Percentiles rank a stretch among this genome's conserved stretches.
Evolutionary conservation across 2,113 vertebrate genomes (phyloP).

Genomic region (Acinonyx jubatus): DNA sequence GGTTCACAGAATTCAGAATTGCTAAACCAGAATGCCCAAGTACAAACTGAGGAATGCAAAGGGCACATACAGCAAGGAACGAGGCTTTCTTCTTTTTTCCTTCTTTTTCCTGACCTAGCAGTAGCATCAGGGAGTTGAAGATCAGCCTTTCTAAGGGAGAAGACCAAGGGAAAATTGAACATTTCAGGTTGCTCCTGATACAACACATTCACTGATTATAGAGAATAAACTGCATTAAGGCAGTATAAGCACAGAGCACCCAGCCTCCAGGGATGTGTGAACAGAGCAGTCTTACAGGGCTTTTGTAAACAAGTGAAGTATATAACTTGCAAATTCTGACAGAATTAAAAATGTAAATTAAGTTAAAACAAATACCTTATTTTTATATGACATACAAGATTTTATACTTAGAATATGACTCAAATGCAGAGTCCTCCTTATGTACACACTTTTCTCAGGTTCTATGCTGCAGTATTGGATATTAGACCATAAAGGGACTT

Average conservation of each 20-base stretch:
- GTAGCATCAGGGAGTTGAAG: not conserved
- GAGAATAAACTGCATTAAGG: not conserved
- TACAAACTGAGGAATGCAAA: not conserved
- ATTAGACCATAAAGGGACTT: not conserved
- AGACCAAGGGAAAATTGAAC: not conserved
- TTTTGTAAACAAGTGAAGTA: not conserved
- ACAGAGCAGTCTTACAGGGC: not conserved
- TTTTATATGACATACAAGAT: not conserved
- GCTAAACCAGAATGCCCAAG: not conserved
- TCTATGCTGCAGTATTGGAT: not conserved
- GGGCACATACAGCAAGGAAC: rapidly evolving
- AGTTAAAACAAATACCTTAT: not conserved
- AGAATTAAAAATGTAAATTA: not conserved
- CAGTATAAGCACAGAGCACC: not conserved
- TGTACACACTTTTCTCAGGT: not conserved
- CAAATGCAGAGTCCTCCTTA: not conserved
- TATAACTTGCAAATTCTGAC: not conserved
- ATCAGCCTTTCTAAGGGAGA: not conserved
- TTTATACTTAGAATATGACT: not conserved
- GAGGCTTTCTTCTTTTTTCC: not conserved
- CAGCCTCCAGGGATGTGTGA: not conserved
- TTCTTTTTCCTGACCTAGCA: not conserved
- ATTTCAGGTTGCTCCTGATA: not conserved
- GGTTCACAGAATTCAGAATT: not conserved
- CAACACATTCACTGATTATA: not conserved